Conservation (phyloP, 2,797 vertebrate species). For the Simalia tracyae region DNA sequence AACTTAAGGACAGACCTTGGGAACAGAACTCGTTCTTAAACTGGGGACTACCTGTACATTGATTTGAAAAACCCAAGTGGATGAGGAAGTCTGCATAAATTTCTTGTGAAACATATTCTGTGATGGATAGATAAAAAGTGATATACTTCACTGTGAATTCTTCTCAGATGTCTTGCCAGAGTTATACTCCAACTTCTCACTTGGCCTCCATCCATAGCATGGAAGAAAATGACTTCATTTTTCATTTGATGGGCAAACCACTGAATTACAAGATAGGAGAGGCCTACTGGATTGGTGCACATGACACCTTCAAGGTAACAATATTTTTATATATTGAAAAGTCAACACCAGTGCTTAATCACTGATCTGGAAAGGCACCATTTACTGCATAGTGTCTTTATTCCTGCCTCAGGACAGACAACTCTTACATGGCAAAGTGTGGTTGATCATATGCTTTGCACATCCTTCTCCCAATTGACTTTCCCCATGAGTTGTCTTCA, state of each 20-base stretch:
- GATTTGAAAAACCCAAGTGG: neutral
- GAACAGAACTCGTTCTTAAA: no score
- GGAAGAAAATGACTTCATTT: constrained; percentile 34
- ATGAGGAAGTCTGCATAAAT: neutral
- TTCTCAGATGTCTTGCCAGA: constrained; percentile 4
- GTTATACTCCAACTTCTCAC: neutral
- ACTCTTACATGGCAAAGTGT: neutral
- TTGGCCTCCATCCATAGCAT: constrained; percentile 22
- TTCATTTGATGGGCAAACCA: constrained; percentile 24
- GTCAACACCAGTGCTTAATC: neutral
- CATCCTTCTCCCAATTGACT: neutral
- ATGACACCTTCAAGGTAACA: constrained; percentile 24
- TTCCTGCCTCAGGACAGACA: neutral
- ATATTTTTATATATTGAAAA: neutral
- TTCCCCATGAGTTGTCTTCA: neutral
- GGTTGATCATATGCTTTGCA: neutral
- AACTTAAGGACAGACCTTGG: no score
- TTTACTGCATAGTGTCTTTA: no score
- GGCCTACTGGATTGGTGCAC: constrained; percentile 32
- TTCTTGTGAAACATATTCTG: neutral
- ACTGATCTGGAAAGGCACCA: neutral
- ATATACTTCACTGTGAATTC: neutral
- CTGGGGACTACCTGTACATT: neutral
- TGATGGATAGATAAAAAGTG: neutral
- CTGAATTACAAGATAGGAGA: neutral